These are phyloP conservation scores for Halocynthia aurantium DNA, from an alignment of 23 tunicate genomes.

Conservation along the genomic window DNA sequence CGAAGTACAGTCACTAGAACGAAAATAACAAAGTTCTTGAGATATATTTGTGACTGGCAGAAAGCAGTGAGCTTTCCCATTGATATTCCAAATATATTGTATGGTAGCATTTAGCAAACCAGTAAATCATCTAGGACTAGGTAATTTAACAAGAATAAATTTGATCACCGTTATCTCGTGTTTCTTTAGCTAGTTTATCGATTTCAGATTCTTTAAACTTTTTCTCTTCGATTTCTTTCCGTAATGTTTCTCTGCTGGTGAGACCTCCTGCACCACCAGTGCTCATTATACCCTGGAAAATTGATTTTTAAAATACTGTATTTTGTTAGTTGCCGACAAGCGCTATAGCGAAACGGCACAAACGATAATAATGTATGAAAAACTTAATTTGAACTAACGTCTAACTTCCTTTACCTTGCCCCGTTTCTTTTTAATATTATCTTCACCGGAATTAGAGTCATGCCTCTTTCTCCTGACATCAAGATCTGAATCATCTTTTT, in stretches of 20 bases:
- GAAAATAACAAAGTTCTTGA: not conserved
- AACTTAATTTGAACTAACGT: too few relatives aligned
- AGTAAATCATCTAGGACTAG: too few relatives aligned
- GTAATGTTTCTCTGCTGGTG: slow-evolving; percentile 48
- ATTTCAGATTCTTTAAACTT: slow-evolving; percentile 58
- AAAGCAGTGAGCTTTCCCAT: too few relatives aligned
- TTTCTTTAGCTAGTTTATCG: slow-evolving; percentile 58
- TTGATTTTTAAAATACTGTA: not conserved
- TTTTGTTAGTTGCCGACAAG: not conserved
- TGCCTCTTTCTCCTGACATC: not conserved
- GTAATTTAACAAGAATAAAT: too few relatives aligned
- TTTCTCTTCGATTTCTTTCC: slow-evolving; percentile 42
- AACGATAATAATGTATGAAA: not conserved
- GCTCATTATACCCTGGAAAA: slow-evolving; percentile 27
- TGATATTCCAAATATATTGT: too few relatives aligned
- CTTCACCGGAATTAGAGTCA: not conserved
- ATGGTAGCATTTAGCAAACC: too few relatives aligned
- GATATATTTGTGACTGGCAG: too few relatives aligned
- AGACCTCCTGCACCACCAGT: slow-evolving; percentile 69
- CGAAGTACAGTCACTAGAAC: slow-evolving; percentile 62
- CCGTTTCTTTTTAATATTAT: not conserved
- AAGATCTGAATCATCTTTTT: slow-evolving; percentile 1
- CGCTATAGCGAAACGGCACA: not conserved
- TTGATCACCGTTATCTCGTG: slow-evolving; percentile 31
- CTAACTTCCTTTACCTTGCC: not conserved